Conservation (phyloP, 1,140 invertebrate genomes). For the Stratiolaelaps scimitus region DNA sequence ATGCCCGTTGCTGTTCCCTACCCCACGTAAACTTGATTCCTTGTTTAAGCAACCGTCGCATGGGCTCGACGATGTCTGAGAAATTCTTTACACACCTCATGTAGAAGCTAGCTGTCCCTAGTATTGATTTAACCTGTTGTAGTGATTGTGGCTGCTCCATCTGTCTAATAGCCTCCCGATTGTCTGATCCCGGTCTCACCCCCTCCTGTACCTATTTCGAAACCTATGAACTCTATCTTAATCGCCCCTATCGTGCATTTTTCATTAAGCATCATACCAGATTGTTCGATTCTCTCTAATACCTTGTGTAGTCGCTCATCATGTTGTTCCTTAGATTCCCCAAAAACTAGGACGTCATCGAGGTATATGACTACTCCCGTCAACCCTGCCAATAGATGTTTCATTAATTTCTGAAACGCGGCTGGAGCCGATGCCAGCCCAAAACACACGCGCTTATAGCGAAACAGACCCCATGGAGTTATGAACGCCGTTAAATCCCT, state of each 20-base stretch:
- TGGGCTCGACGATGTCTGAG: background rate
- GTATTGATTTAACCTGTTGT: background rate
- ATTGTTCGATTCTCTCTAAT: slow-evolving; percentile 27
- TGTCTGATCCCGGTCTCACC: background rate
- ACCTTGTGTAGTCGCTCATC: slow-evolving; percentile 29
- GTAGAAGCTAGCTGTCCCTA: slow-evolving; percentile 10
- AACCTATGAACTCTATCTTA: slow-evolving; percentile 27
- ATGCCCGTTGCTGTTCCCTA: background rate
- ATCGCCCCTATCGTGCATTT: slow-evolving; percentile 29
- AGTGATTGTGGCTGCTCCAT: background rate
- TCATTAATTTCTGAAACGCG: slow-evolving; percentile 32
- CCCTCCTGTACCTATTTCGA: background rate
- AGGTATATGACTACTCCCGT: slow-evolving; percentile 30
- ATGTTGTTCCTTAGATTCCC: slow-evolving; percentile 31
- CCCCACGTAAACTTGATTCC: background rate
- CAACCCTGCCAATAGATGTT: slow-evolving; percentile 29
- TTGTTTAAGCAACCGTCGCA: background rate
- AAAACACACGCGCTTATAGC: slow-evolving; percentile 34
- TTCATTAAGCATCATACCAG: slow-evolving; percentile 33
- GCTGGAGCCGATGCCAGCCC: slow-evolving; percentile 34
- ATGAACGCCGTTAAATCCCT: background rate
- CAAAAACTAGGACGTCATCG: slow-evolving; percentile 34
- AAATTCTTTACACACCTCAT: background rate
- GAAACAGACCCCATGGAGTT: slow-evolving; percentile 30
- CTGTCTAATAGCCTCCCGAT: background rate